Conservation (phyloP, 2,888 invertebrate genomes). For the Cheilosia urbana region DNA sequence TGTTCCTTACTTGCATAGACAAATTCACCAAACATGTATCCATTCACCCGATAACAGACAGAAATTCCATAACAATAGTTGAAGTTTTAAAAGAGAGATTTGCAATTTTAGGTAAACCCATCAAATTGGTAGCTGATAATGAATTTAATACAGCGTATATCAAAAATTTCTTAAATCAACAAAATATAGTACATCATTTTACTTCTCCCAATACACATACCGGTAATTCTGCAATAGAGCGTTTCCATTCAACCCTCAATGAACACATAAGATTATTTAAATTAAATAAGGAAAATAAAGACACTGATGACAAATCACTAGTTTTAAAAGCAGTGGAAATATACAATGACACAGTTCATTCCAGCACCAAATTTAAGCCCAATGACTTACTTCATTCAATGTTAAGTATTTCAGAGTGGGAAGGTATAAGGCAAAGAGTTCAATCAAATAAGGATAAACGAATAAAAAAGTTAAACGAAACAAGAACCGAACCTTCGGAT, state of each 20-base stretch:
- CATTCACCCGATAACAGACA: conserved; percentile 3
- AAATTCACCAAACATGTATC: not conserved
- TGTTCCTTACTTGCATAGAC: not conserved
- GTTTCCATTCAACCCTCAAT: not conserved
- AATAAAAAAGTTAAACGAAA: too few species aligned
- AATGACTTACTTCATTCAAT: conserved; percentile 45
- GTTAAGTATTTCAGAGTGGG: conserved; percentile 38
- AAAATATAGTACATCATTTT: not conserved
- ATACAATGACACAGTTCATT: conserved; percentile 52
- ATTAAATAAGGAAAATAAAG: not conserved
- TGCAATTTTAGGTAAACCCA: conserved; percentile 50
- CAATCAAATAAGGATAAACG: not conserved
- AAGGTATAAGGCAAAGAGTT: conserved; percentile 22
- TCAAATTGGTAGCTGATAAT: conserved; percentile 24
- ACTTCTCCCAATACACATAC: not conserved
- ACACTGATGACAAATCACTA: not conserved
- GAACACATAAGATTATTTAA: not conserved
- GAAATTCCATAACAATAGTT: conserved; percentile 31
- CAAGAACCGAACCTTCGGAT: too few species aligned
- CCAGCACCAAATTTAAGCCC: conserved; percentile 42
- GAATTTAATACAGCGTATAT: not conserved
- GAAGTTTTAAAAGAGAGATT: conserved; percentile 39
- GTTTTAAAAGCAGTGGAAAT: not conserved
- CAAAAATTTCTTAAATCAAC: not conserved
- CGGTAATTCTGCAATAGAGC: not conserved